Base-by-base conservation (phyloP, 2,888 invertebrate species). In the Leuctra nigra region DNA sequence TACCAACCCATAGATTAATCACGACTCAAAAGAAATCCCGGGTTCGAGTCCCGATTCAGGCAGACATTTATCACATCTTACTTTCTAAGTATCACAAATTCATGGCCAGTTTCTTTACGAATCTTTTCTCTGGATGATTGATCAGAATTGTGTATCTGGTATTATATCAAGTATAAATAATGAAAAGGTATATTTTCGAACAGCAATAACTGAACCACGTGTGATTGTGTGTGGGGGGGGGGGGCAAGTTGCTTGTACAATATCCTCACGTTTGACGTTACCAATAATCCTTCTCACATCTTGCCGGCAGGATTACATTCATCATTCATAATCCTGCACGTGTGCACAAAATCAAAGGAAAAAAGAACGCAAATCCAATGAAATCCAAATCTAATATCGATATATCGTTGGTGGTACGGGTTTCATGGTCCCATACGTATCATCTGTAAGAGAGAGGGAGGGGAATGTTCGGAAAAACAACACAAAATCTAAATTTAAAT, bases 301-400 rank as follows among this genome's bases (percentile, higher is more conserved):
- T 44, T 23, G 23, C 41, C 11, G 16, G 41, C 2, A 4, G 16
- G 4, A 41, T 50, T 33, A 16, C 50, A 50, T 50, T 50, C 35
- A 50, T 50, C 50, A 50, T 50, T 50, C 50, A 50, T 33, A 29
- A 50, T 35, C 33, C 20, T 33, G 50, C 50, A 50, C 50, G 50
- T 50, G 50, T 35, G 33, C 50, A 50, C 50, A 20, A 35, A 50
- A 50, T 50, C 50, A 35, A 50, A 50, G 50, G 35, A 18, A 16
- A 44, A 44, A 44, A 44, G 35, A 50, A 50, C 50, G 50, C 50
- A 50, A 50, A 50, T 50, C 50, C 50, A 50, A 33, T 50, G 50
- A 50, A 50, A 50, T 16, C 33, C 50, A 50, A 50, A 50, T 50
- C 50, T 50, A 50, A 50, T 50, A 50, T 50, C 50, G 44, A 44